phyloP scores from a whole-genome alignment of 2,113 vertebrate species.

The Peromyscus polionotus region DNA sequence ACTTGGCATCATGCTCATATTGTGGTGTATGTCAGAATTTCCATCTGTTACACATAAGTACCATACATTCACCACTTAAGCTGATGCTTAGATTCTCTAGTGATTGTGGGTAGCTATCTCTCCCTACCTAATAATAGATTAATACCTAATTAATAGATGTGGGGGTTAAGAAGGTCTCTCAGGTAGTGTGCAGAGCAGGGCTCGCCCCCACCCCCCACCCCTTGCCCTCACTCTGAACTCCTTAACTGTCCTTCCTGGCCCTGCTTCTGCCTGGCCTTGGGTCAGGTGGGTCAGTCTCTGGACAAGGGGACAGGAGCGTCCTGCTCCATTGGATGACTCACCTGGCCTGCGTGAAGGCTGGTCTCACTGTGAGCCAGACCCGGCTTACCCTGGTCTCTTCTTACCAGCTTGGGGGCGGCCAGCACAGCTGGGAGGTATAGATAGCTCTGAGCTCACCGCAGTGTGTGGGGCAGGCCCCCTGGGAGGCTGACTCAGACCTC shows the following conservation, averaged over 20 bases:
- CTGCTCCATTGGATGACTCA: conserved; percentile 67
- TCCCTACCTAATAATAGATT: not conserved
- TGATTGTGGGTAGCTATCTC: not conserved
- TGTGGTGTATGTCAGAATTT: not conserved
- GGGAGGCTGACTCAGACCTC: conserved; percentile 56
- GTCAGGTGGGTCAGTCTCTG: conserved; percentile 58
- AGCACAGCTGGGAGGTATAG: conserved; percentile 52
- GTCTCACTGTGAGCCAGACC: conserved; percentile 41
- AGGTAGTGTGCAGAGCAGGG: not conserved
- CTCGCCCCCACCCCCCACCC: not conserved
- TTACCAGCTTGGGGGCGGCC: conserved; percentile 70
- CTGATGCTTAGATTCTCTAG: not conserved
- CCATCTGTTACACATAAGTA: not conserved
- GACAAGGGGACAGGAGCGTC: not conserved
- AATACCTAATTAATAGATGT: not conserved
- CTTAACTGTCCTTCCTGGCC: not conserved
- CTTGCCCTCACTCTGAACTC: not conserved
- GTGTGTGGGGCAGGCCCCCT: not conserved
- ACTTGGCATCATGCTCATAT: fast-evolving
- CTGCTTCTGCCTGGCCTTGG: not conserved
- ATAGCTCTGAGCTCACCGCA: conserved; percentile 76
- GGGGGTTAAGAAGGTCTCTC: not conserved
- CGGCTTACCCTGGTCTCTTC: conserved; percentile 78
- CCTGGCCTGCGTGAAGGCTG: not conserved
- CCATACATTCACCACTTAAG: not conserved